Evolutionary conservation across 2,113 vertebrate genomes (phyloP).

Genomic region (Dunckerocampus dactyliophorus): DNA sequence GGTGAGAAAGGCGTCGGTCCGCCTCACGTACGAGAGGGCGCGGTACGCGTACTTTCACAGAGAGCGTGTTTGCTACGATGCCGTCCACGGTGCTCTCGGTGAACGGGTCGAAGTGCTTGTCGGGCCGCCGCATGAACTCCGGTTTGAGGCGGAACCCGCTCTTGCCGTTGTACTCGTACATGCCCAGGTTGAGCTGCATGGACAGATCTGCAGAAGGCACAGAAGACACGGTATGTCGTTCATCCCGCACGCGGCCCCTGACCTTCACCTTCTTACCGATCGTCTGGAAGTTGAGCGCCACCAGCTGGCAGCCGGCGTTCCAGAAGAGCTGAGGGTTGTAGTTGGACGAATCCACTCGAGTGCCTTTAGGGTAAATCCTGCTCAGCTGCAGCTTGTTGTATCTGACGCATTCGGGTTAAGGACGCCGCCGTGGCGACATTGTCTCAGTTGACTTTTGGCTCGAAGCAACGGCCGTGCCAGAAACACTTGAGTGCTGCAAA

Average conservation of each 20-base stretch:
- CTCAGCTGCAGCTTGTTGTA: conserved; percentile 98
- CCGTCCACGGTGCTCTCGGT: conserved; percentile 94
- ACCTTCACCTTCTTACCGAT: conserved; percentile 74
- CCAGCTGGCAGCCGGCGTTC: conserved; percentile 97
- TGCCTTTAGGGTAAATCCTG: conserved; percentile 97
- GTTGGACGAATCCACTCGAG: conserved; percentile 95
- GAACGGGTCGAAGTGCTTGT: conserved; percentile 97
- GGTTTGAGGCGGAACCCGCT: conserved; percentile 93
- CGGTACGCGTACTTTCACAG: conserved; percentile 78
- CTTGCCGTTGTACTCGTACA: conserved; percentile 97
- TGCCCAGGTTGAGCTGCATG: conserved; percentile 98
- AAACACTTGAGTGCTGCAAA: no score
- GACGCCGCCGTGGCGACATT: not conserved
- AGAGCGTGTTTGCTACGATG: conserved; percentile 95
- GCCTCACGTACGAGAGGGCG: no score
- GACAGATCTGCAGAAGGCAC: conserved; percentile 79
- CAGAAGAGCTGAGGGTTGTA: conserved; percentile 99
- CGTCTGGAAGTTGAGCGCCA: conserved; percentile 97
- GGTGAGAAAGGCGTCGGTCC: not conserved
- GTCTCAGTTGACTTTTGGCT: no score
- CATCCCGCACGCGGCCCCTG: not conserved
- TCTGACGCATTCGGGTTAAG: conserved; percentile 79
- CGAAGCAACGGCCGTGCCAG: no score
- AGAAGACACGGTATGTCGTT: not conserved
- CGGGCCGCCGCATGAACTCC: conserved; percentile 94